Evolutionary conservation across 1,140 invertebrate species (phyloP), one percentile per base, ranked within the genome.

Genomic region (Globodera rostochiensis): DNA sequence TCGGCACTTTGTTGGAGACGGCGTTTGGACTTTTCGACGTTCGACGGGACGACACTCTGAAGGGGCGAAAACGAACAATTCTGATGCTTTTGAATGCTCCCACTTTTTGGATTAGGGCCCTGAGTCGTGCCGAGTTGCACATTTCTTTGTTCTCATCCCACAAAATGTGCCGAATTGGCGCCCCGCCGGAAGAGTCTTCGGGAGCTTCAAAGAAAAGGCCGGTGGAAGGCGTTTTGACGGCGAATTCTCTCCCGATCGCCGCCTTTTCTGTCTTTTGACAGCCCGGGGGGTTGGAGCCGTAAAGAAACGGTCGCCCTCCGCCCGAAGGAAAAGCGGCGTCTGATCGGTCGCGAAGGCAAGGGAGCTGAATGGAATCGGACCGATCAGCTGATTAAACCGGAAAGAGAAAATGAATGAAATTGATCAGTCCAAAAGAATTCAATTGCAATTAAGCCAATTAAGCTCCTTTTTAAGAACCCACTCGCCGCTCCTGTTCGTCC

Each of bases 1-100:
- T 86, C 85, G 66, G 84, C 74, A 46, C 75, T 36, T 9, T 73
- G 25, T 46, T 86, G 85, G 47, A 86, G 84, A n/a, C 69, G 66
- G 47, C 85, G 36, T 66, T 86, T 86, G 15, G 84, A 86, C 13
- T 70, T 66, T 73, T 86, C 85, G 13, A 85, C 84, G 60, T 83
- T 70, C 1, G 19, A 64, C 21, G 86, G 36, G 21, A 88, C 67
- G 53, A 86, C 79, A 9, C 79, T 78, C 83, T 84, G 78, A 19
- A 80, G 71, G 13, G 73, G 57, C n/a, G 8, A 66, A 46, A 19
- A 19, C 46, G 47, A 4, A 76, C 4, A 19, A 49, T 6, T 15
- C 74, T 80, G 6, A 19, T 36, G 36, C 50, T n/a, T 80, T 64
- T 64, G 15, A 53, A 53, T 47, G 50, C 25, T 7, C 25, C 25